phyloP scores from a whole-genome alignment of 37 sponge, comb jelly and placozoan species.

The Ephydatia muelleri region DNA sequence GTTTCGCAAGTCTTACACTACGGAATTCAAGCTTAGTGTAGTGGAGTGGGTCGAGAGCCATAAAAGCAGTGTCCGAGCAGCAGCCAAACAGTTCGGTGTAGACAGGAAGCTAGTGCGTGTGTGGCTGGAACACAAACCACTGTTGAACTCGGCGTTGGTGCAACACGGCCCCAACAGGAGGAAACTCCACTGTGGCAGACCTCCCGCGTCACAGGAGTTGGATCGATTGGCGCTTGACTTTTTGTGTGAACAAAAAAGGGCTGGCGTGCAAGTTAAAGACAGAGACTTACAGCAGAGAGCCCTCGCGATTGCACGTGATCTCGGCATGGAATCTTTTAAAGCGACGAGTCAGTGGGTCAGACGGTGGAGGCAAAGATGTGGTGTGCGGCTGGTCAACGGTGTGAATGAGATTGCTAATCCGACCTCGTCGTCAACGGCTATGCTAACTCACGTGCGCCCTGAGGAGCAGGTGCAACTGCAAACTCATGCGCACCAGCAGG shows the following conservation, averaged over 20 bases:
- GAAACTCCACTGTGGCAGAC: conserved; percentile 47
- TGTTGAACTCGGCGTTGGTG: conserved; percentile 12
- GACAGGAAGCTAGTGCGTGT: conserved; percentile 60
- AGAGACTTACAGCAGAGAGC: conserved; percentile 45
- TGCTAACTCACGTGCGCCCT: conserved; percentile 23
- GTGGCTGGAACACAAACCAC: conserved; percentile 39
- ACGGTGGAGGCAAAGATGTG: conserved; percentile 62
- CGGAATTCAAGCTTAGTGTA: conserved; percentile 79
- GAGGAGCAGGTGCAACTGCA: conserved; percentile 28
- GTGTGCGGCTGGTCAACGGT: neutral
- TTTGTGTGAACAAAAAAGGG: conserved; percentile 5
- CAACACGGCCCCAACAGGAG: conserved; percentile 41
- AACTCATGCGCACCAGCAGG: neutral
- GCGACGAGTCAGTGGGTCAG: conserved; percentile 69
- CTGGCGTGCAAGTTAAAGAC: conserved; percentile 41
- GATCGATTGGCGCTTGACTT: conserved; percentile 58
- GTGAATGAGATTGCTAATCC: neutral
- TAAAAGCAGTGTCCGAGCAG: conserved; percentile 47
- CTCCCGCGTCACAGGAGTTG: conserved; percentile 55
- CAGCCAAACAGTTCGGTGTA: conserved; percentile 67
- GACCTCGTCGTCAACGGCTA: neutral
- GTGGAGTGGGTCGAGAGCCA: conserved; percentile 64
- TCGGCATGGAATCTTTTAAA: conserved; percentile 58
- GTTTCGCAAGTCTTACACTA: conserved; percentile 41
- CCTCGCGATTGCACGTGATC: conserved; percentile 16